A percentile compares a stretch with the other conserved stretches of the same genome.
These are phyloP conservation scores for Campoletis raptor DNA, from an alignment of 2,888 invertebrate genomes.

Conservation along the genomic window DNA sequence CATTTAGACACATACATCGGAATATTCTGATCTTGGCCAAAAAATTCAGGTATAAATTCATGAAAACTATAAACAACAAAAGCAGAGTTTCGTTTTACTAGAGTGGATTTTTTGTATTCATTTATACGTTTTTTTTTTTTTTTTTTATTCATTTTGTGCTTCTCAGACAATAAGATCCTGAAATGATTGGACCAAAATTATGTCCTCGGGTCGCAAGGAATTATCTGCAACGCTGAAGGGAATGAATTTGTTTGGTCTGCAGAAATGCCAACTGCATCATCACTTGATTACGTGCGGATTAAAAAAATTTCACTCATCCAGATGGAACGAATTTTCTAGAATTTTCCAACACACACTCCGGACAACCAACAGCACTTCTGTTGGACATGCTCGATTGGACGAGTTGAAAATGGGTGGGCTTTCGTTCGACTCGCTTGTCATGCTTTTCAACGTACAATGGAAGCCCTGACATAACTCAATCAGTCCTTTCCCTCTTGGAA, in stretches of 20 bases:
- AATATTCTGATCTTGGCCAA: neutral
- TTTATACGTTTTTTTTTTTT: neutral
- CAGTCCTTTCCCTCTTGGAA: neutral
- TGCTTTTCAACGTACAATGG: slow-evolving; percentile 1
- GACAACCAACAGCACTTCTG: neutral
- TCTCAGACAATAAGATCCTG: neutral
- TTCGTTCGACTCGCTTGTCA: slow-evolving; percentile 24
- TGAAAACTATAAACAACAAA: neutral
- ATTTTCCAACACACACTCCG: neutral
- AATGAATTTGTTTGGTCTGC: neutral
- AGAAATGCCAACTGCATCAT: neutral
- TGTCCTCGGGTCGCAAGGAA: neutral
- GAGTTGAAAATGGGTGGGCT: slow-evolving; percentile 35
- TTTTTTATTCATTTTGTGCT: neutral
- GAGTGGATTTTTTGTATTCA: neutral
- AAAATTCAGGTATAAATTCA: neutral
- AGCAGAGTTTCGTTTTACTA: neutral
- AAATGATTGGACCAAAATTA: neutral
- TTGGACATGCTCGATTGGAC: slow-evolving; percentile 28
- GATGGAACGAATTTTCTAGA: neutral
- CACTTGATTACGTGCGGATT: neutral
- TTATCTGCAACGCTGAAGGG: neutral
- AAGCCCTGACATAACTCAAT: slow-evolving; percentile 16
- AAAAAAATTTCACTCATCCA: neutral
- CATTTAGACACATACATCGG: neutral